Base-by-base conservation (phyloP, 2,888 invertebrate species). In the Drosophila aldrichi region DNA sequence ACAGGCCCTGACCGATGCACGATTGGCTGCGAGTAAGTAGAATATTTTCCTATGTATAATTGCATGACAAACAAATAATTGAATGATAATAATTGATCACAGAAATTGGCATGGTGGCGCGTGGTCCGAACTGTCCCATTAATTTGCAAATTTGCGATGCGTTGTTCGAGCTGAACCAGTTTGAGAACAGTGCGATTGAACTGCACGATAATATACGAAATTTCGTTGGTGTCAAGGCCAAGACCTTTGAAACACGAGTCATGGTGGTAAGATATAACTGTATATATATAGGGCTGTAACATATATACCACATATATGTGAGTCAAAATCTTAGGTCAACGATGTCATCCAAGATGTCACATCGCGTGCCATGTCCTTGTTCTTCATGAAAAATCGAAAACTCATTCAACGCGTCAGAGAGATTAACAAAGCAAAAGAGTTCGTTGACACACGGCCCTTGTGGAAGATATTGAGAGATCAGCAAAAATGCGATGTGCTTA, bases 141-240 rank as follows among this genome's bases (percentile, higher is more conserved):
- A 91, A 89, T 63, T 59, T 92, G 64, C 92, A 92, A 77, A 88
- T 91, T 4, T 92, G 92, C 58, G 92, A 92, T 77, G 92, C 90
- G 0, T 65, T 91, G 0, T 92, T 92, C 41, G 90, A 92, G 32
- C 62, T 91, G 2, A 92, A 92, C 38, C 79, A 82, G 51, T 92
- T 92, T 41, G 92, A 92, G 68, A 73, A 74, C 22, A 79, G 82
- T 32, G 84, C 88, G 34, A 70, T 81, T 6, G 81, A 90, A 12
- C 29, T 91, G 32, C 88, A 89, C 16, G 80, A 92, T 29, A 91
- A 90, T 60, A 75, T 87, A 2, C 77, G 82, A 0, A 76, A 63
- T 14, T 92, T 91, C 36, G 41, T 48, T 14, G 92, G 92, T 8
- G 82, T 86, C 0, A 92, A 90, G 43, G 77, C 83, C 6, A 71